Evolutionary conservation across 2,888 invertebrate species (phyloP).

Genomic region (Drosophila limbata): DNA sequence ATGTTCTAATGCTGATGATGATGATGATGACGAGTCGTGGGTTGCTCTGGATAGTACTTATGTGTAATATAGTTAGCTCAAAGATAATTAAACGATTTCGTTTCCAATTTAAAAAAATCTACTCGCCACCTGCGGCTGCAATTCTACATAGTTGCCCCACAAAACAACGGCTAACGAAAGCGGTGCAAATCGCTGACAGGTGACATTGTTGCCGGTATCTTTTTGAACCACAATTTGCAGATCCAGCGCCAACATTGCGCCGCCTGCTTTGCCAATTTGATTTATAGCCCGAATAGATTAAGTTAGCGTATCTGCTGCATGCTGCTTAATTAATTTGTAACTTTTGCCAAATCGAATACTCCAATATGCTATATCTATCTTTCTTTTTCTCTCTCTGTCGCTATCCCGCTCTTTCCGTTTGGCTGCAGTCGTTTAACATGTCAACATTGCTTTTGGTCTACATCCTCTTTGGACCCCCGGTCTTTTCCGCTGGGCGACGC

Average conservation of each 20-base stretch:
- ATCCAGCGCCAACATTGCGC: slow-evolving; percentile 30
- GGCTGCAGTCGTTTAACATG: slow-evolving; percentile 75
- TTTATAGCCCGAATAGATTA: slow-evolving; percentile 83
- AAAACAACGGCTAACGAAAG: slow-evolving; percentile 12
- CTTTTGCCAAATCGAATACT: slow-evolving; percentile 82
- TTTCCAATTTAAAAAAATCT: slow-evolving; percentile 18
- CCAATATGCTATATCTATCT: slow-evolving; percentile 34
- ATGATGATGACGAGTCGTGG: slow-evolving; percentile 32
- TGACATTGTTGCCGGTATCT: slow-evolving; percentile 69
- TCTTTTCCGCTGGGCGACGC: slow-evolving; percentile 67
- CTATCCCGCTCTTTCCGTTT: slow-evolving; percentile 46
- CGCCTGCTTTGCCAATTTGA: slow-evolving; percentile 74
- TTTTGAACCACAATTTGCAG: slow-evolving; percentile 63
- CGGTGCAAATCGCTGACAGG: slow-evolving; percentile 58
- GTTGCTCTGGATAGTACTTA: slow-evolving; percentile 42
- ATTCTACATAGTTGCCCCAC: slow-evolving; percentile 7
- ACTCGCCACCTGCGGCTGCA: slow-evolving; percentile 12
- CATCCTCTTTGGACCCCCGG: slow-evolving; percentile 25
- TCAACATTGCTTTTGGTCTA: slow-evolving; percentile 57
- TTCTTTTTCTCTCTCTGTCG: no score
- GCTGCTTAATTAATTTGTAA: slow-evolving; percentile 84
- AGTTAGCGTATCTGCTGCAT: slow-evolving; percentile 84
- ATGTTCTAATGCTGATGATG: slow-evolving; percentile 41
- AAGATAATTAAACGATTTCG: slow-evolving; percentile 49
- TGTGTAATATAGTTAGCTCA: slow-evolving; percentile 26